Base-by-base conservation (phyloP, 2,113 vertebrate species). In the Turnix velox region DNA sequence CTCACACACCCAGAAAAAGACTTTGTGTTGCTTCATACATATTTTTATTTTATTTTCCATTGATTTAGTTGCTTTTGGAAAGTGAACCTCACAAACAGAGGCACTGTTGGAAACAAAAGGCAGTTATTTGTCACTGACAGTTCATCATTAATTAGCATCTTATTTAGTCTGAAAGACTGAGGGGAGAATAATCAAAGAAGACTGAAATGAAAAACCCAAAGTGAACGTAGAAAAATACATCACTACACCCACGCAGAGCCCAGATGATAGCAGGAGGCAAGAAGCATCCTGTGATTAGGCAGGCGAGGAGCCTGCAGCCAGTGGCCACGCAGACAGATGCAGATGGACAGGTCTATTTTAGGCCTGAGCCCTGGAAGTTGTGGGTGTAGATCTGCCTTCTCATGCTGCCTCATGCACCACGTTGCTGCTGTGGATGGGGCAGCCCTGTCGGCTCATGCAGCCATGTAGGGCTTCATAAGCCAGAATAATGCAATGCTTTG, bases 261-360 rank as follows among this genome's bases (percentile, higher is more conserved):
- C 49, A 18, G 52, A 33, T 17, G 52, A 33, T 17, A 84, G 68
- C 35, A 19, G 75, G 31, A 86, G 52, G 73, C 66, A 92, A 80
- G 40, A 72, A 75, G 59, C 82, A 48, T 68, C 72, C 75, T 72
- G 52, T 3, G 51, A 68, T n/a, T 49, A 27, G 0, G 20, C 52
- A 42, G 86, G 55, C 2, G 4, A 88, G 84, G 33, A 95, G 51
- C 4, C 0, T 22, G 40, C 63, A 82, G 93, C 54, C 93, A 58
- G 62, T 84, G 95, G 59, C 90, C 88, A 35, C 16, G 1, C 69
- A 74, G 90, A 76, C 66, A 69, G 84, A 83, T 89, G 67, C 84
- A 92, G 42, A 61, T 59, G 91, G 92, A 84, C 82, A 82, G 23
- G 37, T 6, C 42, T 96, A 72, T 94, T 96, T 94, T 76, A 49